Conservation (phyloP, 2,797 vertebrate species). For the Liparis tanakae region DNA sequence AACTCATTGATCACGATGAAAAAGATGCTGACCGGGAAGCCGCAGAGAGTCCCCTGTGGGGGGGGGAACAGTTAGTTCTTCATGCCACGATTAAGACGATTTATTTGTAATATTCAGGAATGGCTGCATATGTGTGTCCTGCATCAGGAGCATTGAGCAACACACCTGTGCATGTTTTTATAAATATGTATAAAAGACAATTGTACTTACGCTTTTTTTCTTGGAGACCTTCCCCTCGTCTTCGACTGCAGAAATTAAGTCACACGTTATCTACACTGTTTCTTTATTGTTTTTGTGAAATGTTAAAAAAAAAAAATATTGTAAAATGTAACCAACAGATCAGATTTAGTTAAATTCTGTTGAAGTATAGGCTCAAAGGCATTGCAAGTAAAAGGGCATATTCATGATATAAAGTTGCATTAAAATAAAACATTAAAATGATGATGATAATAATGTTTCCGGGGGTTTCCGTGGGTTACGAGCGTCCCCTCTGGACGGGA, state of each 20-base stretch:
- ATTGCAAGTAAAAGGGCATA: not conserved
- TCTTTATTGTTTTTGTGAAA: not conserved
- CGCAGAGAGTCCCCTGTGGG: slow-evolving; percentile 60
- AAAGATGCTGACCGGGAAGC: slow-evolving; percentile 92
- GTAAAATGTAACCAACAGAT: not conserved
- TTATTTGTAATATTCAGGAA: not conserved
- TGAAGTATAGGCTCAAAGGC: no score
- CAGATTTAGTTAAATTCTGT: not conserved
- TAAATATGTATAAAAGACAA: not conserved
- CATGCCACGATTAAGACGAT: not conserved
- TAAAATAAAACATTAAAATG: not conserved
- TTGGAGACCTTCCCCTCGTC: slow-evolving; percentile 41
- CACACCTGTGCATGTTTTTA: not conserved
- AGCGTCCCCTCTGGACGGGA: not conserved
- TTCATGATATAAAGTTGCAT: not conserved
- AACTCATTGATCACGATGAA: slow-evolving; percentile 96
- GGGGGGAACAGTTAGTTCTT: not conserved
- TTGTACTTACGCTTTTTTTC: slow-evolving; percentile 60
- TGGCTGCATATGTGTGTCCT: not conserved
- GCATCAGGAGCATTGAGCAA: not conserved
- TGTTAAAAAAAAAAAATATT: not conserved
- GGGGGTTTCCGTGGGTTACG: not conserved
- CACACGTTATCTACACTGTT: not conserved
- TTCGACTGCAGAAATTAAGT: slow-evolving; percentile 58
- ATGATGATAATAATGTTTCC: not conserved